A percentile compares a stretch with the other conserved stretches of the same genome.
Evolutionary conservation across 2,113 vertebrate genomes (phyloP).

Genomic region (Crotalus helleri): DNA sequence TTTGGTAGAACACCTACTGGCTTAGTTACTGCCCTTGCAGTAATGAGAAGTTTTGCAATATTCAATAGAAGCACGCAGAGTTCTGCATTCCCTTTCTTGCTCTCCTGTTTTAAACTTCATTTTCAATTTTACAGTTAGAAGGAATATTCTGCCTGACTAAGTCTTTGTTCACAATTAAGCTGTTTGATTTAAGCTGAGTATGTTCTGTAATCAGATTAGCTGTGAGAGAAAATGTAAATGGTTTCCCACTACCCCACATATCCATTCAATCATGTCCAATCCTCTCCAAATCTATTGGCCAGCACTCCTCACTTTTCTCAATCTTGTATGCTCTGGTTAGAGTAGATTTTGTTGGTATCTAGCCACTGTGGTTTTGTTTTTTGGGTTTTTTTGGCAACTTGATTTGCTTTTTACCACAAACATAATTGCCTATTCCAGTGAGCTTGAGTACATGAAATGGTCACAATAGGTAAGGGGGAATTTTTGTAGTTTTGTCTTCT

Average conservation of each 20-base stretch:
- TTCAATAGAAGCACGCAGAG: background rate
- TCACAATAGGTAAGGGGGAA: background rate
- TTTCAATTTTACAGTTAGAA: conserved; percentile 10
- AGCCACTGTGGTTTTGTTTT: background rate
- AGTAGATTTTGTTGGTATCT: background rate
- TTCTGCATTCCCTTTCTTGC: background rate
- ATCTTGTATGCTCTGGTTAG: background rate
- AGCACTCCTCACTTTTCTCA: background rate
- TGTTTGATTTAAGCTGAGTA: conserved; percentile 9
- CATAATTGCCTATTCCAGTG: background rate
- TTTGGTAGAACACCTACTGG: conserved; percentile 1
- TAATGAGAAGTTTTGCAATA: conserved; percentile 14
- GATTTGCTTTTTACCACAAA: background rate
- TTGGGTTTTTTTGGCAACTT: background rate
- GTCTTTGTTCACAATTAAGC: conserved; percentile 11
- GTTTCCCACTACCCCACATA: background rate
- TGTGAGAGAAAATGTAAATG: background rate
- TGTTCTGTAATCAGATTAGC: background rate
- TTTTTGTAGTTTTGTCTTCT: background rate
- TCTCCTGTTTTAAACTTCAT: background rate
- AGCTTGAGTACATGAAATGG: background rate
- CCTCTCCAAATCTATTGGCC: background rate
- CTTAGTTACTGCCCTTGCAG: conserved; percentile 1
- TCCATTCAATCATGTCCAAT: background rate
- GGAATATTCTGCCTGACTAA: conserved; percentile 19